Evolutionary conservation across 2,113 vertebrate genomes (phyloP), one percentile per base, ranked within the genome.

Genomic region (Dinomys branickii): DNA sequence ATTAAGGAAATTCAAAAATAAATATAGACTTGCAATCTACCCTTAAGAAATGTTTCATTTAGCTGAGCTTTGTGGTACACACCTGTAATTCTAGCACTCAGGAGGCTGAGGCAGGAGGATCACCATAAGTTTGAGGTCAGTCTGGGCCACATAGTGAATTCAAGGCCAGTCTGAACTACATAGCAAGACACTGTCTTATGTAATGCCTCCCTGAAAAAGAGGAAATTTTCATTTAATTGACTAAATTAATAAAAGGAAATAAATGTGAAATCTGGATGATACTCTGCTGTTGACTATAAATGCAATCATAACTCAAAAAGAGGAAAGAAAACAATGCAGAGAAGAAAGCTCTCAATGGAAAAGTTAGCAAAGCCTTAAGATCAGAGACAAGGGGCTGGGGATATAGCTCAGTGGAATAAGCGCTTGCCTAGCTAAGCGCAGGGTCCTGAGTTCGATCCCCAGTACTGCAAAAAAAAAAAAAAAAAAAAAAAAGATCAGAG

Each of bases 191-290:
- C 73, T 47, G 26, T 47, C 41, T 77, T 28, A 47, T 47, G 24
- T 13, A 5, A 12, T 24, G 44, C 26, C n/a, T 47, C 6, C 16
- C 24, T 6, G 5, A 12, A 44, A 11, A 9, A 47, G 3, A 28
- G 13, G 16, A 44, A 41, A 4, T 75, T 30, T 77, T 77, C 24
- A 90, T 30, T 61, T 90, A 54, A 95, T 2, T 85, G 58, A 88
- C 26, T 93, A 90, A 95, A 88, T 11, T 93, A 94, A 85, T 30
- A 35, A 94, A 90, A 44, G 50, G 19, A 91, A 92, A 82, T 30
- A 63, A n/a, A 92, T 8, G 26, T 12, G 35, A 83, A 89, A 94
- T 58, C 28, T 89, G 30, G 84, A 81, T 41, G 7, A 77, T 38
- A 90, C 10, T 75, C 11, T 58, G 58, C 5, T 58, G 54, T 16